These are phyloP conservation scores for Sebastes aleutianus DNA, from an alignment of 2,797 vertebrate species.

Conservation along the genomic window DNA sequence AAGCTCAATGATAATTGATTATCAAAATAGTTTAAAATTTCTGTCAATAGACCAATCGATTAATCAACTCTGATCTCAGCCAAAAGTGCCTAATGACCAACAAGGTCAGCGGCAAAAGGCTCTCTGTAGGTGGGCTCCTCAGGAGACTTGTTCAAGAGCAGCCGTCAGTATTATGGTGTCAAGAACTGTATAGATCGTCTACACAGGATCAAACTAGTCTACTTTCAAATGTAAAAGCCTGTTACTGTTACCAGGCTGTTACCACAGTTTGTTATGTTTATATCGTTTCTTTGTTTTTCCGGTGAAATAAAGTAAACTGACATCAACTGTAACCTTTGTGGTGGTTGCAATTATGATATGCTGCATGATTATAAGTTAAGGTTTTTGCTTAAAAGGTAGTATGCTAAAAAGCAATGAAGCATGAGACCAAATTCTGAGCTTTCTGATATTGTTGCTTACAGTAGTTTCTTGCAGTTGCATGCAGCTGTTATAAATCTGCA, in stretches of 20 bases:
- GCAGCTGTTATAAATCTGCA: no score
- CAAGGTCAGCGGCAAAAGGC: neutral
- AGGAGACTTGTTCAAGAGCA: neutral
- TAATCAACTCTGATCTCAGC: no score
- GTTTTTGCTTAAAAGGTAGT: neutral
- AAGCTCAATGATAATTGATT: neutral
- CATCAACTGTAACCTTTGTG: neutral
- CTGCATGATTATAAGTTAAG: neutral
- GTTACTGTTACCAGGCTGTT: neutral
- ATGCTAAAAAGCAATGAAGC: neutral
- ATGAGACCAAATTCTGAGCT: no score
- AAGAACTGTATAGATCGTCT: neutral
- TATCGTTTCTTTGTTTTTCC: neutral
- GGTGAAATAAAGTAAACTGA: neutral
- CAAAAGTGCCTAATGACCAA: no score
- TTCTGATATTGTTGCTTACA: no score
- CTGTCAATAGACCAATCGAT: no score
- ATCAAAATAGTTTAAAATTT: neutral
- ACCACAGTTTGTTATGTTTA: neutral
- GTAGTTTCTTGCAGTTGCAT: no score
- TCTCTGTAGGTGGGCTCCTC: neutral
- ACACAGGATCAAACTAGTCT: neutral
- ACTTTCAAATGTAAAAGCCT: neutral
- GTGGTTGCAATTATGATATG: neutral
- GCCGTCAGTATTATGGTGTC: neutral